These are phyloP conservation scores for Sycobia sp. DNA, from an alignment of 1,140 invertebrate species.

Conservation along the genomic window DNA sequence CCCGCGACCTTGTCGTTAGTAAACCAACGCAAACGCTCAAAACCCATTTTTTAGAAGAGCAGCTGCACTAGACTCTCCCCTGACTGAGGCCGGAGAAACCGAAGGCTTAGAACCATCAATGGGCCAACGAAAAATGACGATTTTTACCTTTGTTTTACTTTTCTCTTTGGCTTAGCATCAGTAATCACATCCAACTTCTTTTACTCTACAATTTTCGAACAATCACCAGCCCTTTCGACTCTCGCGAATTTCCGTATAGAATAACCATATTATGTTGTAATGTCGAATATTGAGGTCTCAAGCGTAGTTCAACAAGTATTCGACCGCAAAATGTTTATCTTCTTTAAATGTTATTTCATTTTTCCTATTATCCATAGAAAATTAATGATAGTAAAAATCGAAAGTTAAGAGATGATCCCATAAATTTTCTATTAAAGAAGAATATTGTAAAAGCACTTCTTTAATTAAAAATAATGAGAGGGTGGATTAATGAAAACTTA, in stretches of 20 bases:
- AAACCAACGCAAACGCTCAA: conserved; percentile 63
- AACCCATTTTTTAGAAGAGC: conserved; percentile 44
- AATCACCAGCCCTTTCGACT: conserved; percentile 13
- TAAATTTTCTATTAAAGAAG: no score
- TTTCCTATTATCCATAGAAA: not conserved
- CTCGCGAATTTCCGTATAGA: conserved; percentile 8
- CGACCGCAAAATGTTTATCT: not conserved
- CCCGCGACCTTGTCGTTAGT: conserved; percentile 61
- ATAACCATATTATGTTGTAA: conserved; percentile 16
- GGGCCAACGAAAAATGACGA: conserved; percentile 13
- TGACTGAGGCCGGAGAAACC: conserved; percentile 56
- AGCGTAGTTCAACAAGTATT: conserved; percentile 1
- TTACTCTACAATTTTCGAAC: no score
- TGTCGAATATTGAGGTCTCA: conserved; percentile 10
- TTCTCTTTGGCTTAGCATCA: conserved; percentile 9
- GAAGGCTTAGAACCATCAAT: conserved; percentile 22
- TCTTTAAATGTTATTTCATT: conserved; percentile 2
- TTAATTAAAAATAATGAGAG: no score
- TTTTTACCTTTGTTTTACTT: conserved; percentile 8
- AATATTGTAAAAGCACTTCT: no score
- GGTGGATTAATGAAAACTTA: no score
- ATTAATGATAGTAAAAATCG: no score
- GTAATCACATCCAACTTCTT: conserved; percentile 23
- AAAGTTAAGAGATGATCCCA: no score
- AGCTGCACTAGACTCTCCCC: conserved; percentile 46